Conservation (phyloP, 2,797 vertebrate genomes). For the Alosa sapidissima region DNA sequence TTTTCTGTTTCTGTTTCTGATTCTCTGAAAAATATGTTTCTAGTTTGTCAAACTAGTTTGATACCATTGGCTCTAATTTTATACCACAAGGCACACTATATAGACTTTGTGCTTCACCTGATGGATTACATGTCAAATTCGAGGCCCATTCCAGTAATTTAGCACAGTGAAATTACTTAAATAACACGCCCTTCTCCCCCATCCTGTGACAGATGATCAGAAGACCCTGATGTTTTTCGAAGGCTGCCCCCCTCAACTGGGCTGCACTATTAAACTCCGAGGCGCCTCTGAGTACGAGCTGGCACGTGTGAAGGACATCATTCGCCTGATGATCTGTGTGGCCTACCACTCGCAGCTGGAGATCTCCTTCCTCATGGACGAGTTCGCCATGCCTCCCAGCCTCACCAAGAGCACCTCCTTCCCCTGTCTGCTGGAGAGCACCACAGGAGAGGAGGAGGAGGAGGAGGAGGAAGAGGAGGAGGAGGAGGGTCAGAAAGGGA, state of each 20-base stretch:
- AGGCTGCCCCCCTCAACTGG: conserved; percentile 89
- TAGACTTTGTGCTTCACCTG: too few species aligned
- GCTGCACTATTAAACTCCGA: conserved; percentile 93
- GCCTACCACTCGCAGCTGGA: conserved; percentile 98
- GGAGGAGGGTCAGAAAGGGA: conserved; percentile 31
- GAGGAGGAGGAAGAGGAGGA: conserved; percentile 50
- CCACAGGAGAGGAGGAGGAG: conserved; percentile 61
- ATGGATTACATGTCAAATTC: too few species aligned
- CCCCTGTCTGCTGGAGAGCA: conserved; percentile 82
- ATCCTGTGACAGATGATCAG: conserved; percentile 75
- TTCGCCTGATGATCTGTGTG: conserved; percentile 94
- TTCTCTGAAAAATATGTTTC: neutral
- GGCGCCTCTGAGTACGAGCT: conserved; percentile 92
- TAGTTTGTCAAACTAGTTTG: too few species aligned
- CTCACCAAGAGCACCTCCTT: conserved; percentile 82
- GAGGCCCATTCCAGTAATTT: too few species aligned
- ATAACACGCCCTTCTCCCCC: neutral
- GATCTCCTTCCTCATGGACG: conserved; percentile 99
- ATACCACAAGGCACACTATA: too few species aligned
- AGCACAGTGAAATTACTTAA: too few species aligned
- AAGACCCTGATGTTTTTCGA: conserved; percentile 99
- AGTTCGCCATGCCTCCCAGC: conserved; percentile 97
- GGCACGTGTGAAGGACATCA: conserved; percentile 94
- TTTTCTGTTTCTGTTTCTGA: neutral
- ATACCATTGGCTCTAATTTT: too few species aligned